These are phyloP conservation scores for Anguilla japonica DNA, from an alignment of 2,113 vertebrate species.

Conservation along the genomic window DNA sequence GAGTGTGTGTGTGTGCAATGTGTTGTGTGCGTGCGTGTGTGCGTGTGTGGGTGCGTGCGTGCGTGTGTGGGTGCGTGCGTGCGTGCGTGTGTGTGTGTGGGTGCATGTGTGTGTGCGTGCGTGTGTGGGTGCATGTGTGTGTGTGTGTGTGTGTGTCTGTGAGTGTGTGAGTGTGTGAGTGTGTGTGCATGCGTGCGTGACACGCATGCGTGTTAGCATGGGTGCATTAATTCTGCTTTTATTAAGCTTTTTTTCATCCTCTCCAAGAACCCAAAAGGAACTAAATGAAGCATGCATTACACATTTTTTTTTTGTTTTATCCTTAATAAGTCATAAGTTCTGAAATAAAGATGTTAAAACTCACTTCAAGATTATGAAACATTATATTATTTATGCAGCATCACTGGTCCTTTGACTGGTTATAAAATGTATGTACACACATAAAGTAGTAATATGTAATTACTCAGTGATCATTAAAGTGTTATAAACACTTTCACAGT, in stretches of 20 bases:
- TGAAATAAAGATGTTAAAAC: no score
- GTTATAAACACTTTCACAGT: no score
- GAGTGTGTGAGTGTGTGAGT: background rate
- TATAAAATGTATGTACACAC: no score
- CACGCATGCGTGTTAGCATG: background rate
- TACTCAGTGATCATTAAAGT: no score
- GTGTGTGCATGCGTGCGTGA: conserved; percentile 12
- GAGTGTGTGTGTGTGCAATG: conserved; percentile 19
- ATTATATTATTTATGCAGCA: no score
- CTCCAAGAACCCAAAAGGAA: background rate
- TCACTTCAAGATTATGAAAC: no score
- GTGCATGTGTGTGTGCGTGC: background rate
- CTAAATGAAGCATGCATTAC: background rate
- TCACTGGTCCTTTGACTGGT: no score
- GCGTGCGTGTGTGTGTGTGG: no score
- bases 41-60: background rate
- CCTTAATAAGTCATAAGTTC: no score
- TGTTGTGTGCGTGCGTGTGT: no score
- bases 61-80: background rate
- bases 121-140: background rate
- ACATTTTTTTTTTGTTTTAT: no score
- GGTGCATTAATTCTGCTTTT: background rate
- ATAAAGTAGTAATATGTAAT: no score
- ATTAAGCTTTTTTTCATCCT: background rate
- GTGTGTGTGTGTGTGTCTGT: background rate